Evolutionary conservation across 2,113 vertebrate species (phyloP), one percentile per base, ranked within the genome.

Genomic region (Halcyon senegalensis): DNA sequence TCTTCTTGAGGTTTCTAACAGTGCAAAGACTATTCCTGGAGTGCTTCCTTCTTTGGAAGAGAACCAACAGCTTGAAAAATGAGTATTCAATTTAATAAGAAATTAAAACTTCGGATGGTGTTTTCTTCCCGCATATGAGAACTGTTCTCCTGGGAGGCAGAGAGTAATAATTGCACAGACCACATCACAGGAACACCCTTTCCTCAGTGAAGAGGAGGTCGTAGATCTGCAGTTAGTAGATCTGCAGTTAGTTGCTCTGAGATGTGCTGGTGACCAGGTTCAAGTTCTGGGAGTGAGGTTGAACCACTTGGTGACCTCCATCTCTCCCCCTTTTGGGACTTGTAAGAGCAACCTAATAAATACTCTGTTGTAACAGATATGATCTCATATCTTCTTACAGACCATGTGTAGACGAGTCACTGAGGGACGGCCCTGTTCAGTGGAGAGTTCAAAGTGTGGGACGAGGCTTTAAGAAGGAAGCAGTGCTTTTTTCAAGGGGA

Each of bases 141-240:
- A 39, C 39, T 0, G 2, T 43, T 55, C 20, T 84, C 43, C 63
- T 70, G 37, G 0, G 37, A 19, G 30, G 3, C 0, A 0, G 10
- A 37, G 19, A 55, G n/a, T 69, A 58, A 44, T 55, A 80, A 63
- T 60, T 14, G 23, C 19, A 21, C 10, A 25, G 70, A 31, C 13
- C 7, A 70, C 77, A 51, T 69, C 63, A 12, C 51, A 83, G 50
- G 70, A 87, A 24, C 11, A 18, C n/a, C 13, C 13, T 63, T 89
- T 75, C 43, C 64, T 81, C 5, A 10, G 68, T 37, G 56, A 56
- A 63, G 69, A 73, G 59, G 27, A 51, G 46, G 14, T 25, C 13
- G 41, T 20, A 33, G 28, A 35, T 83, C 37, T 51, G 30, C 13
- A 12, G 19, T 67, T 44, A 70, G 41, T 20, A 33, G 28, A 35